Base-by-base conservation (phyloP, 2,797 vertebrate genomes). In the Danio kyathit region DNA sequence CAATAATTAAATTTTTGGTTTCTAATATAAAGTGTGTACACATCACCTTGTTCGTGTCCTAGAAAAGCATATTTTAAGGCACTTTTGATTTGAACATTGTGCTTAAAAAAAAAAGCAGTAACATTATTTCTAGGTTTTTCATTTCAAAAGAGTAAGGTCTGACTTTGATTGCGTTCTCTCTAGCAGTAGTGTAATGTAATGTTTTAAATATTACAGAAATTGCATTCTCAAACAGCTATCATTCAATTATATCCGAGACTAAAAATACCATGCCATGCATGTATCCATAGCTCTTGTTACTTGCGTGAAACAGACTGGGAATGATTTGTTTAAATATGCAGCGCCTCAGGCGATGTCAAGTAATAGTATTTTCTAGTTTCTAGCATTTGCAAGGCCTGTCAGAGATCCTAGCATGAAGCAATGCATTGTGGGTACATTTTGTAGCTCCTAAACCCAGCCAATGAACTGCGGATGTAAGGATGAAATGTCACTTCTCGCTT, bases 271-370 rank as follows among this genome's bases (percentile, higher is more conserved):
- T 63, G 89, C 86, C 82, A 88, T 84, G 88, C 87, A 81, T 85
- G 87, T 85, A 86, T 89, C 90, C 89, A 82, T 87, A 88, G 65
- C 82, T 73, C 59, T 72, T 82, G 84, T 90, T 87, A 87, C 89
- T 90, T 84, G 79, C 89, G 84, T 85, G 54, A 70, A 87, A 83
- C 59, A 86, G 79, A 89, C 74, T 79, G 79, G 81, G 82, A 88
- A 88, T 79, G 88, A 90, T 92, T 92, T 89, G 89, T 90, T 92
- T 91, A 89, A 93, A 93, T 93, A 93, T 92, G 90, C 89, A 86
- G 65, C 11, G 92, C 92, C 91, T 63, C 77, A 86, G 91, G 93
- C 92, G 80, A 90, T 91, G 92, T 93, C 90, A 92, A 93, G 93
- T 92, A 91, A 89, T 87, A 90, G 86, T 88, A 84, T 83, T 87